Conservation (phyloP, 2,797 vertebrate genomes). For the Falco concolor region DNA sequence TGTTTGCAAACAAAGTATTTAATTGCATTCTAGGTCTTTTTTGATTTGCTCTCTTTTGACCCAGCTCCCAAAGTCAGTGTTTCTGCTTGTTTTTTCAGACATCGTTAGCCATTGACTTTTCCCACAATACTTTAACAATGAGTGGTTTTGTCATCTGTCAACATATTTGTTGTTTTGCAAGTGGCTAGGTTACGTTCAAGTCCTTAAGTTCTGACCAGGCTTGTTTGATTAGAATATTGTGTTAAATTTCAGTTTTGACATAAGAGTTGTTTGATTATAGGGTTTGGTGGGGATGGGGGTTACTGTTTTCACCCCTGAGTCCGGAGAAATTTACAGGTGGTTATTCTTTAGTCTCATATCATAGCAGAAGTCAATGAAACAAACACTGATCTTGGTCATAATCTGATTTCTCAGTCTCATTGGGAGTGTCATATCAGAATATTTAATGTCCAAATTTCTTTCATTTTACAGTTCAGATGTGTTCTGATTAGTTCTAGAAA, state of each 20-base stretch:
- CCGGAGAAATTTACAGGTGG: neutral
- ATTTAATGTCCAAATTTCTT: neutral
- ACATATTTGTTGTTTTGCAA: neutral
- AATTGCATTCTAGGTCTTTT: neutral
- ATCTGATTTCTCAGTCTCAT: neutral
- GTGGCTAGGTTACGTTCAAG: neutral
- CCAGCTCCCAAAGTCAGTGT: neutral
- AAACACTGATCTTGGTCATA: neutral
- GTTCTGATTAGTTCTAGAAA: neutral
- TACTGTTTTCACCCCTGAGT: neutral
- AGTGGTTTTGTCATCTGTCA: neutral
- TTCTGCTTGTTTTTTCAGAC: neutral
- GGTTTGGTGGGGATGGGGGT: rapidly evolving
- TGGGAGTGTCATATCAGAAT: neutral
- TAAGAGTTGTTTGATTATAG: neutral
- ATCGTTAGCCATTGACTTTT: neutral
- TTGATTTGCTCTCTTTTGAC: neutral
- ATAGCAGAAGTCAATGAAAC: neutral
- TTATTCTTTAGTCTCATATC: neutral
- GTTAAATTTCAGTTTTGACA: neutral
- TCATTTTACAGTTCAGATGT: neutral
- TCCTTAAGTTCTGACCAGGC: neutral
- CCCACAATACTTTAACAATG: neutral
- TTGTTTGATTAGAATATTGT: neutral
- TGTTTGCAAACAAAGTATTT: neutral